Conservation (phyloP, 2,797 vertebrate species). For the Paratrypauchen microcephalus region DNA sequence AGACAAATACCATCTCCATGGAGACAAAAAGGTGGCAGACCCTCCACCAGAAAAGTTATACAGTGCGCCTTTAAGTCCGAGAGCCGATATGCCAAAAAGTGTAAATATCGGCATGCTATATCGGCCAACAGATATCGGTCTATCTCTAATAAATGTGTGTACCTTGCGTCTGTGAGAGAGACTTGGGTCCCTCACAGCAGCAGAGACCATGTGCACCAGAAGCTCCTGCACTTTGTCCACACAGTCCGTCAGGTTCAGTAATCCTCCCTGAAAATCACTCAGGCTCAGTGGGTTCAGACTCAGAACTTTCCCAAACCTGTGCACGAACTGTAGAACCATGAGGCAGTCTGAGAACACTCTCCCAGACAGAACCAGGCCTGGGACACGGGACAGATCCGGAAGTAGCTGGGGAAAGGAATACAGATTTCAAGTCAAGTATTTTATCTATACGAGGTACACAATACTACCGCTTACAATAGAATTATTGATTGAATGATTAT, state of each 20-base stretch:
- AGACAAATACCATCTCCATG: too few relatives aligned
- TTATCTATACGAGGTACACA: too few relatives aligned
- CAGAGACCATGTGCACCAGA: conserved; percentile 88
- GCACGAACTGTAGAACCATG: conserved; percentile 93
- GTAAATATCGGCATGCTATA: too few relatives aligned
- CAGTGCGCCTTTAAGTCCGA: too few relatives aligned
- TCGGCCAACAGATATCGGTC: too few relatives aligned
- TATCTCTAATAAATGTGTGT: conserved; percentile 20
- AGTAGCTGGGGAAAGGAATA: conserved; percentile 78
- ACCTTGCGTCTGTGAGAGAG: conserved; percentile 90
- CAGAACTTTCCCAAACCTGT: conserved; percentile 86
- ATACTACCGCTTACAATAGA: too few relatives aligned
- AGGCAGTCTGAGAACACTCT: conserved; percentile 90
- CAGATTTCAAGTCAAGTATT: neutral
- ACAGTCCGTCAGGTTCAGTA: conserved; percentile 86
- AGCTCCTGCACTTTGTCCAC: conserved; percentile 88
- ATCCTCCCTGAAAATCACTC: conserved; percentile 87
- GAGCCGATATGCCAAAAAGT: too few relatives aligned
- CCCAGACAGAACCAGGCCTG: conserved; percentile 87
- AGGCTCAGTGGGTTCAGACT: conserved; percentile 79
- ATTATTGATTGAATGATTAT: too few relatives aligned
- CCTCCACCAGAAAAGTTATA: too few relatives aligned
- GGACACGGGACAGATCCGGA: conserved; percentile 85
- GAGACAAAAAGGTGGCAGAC: too few relatives aligned
- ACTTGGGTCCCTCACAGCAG: conserved; percentile 90